phyloP scores from a whole-genome alignment of 2,888 invertebrate genomes.

The Chrysolina haemoptera region DNA sequence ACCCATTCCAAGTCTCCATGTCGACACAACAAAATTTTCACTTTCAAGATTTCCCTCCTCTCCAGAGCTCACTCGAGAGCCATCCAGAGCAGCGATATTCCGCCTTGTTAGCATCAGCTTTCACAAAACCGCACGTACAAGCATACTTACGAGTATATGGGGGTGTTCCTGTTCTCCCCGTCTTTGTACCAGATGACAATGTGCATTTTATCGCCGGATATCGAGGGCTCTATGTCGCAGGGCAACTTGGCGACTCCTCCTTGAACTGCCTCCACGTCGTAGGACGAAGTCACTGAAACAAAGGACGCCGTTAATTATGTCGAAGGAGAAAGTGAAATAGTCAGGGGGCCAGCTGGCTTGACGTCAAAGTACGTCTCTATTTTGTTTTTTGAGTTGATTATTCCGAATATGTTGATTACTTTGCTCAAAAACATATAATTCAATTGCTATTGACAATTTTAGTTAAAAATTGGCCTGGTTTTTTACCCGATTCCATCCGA shows the following conservation, averaged over 20 bases:
- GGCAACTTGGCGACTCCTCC: slow-evolving; percentile 75
- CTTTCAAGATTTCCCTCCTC: no score
- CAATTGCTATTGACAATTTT: no score
- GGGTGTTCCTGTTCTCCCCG: slow-evolving; percentile 71
- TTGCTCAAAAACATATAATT: no score
- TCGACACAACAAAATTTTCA: no score
- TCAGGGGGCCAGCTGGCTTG: no score
- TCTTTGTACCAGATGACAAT: slow-evolving; percentile 79
- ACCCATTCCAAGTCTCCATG: no score
- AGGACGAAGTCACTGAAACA: slow-evolving; percentile 62
- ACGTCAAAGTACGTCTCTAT: no score
- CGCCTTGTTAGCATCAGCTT: slow-evolving; percentile 17
- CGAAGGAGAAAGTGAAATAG: slow-evolving; percentile 8
- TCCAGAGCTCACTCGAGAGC: no score
- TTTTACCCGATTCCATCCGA: no score
- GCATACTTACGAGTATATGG: slow-evolving; percentile 75
- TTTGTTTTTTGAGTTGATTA: no score
- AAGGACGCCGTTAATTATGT: slow-evolving; percentile 15
- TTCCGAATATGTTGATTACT: no score
- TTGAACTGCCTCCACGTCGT: slow-evolving; percentile 72
- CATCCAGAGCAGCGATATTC: not conserved
- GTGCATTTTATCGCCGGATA: slow-evolving; percentile 74
- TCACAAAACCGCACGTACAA: slow-evolving; percentile 15
- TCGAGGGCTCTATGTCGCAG: slow-evolving; percentile 74
- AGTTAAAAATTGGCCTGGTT: no score